Evolutionary conservation across 2,888 invertebrate species (phyloP).

Genomic region (Drosophila phalerata): DNA sequence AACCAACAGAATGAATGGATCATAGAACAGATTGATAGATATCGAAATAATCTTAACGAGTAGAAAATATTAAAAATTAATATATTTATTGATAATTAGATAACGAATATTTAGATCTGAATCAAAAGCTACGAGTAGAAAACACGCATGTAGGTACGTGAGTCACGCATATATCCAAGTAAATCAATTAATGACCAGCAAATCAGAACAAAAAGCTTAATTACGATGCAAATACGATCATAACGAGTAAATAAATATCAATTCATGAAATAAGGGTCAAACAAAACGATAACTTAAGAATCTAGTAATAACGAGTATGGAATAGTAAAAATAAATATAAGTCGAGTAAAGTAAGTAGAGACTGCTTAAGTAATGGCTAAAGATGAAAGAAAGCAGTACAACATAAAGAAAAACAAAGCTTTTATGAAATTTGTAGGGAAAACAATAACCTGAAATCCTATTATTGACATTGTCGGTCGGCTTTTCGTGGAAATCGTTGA

Average conservation of each 20-base stretch:
- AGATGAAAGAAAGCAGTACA: not conserved
- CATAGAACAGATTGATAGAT: not conserved
- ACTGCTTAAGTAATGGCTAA: not conserved
- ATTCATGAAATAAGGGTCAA: too few species aligned
- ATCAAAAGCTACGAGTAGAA: too few species aligned
- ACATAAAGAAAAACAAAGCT: not conserved
- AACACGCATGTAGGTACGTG: too few species aligned
- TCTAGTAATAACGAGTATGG: not conserved
- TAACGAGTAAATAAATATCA: not conserved
- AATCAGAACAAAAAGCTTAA: too few species aligned
- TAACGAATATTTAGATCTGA: too few species aligned
- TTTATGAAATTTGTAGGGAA: slow-evolving; percentile 9
- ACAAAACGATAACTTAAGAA: too few species aligned
- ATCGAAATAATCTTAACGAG: not conserved
- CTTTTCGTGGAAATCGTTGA: slow-evolving; percentile 1
- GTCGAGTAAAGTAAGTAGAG: not conserved
- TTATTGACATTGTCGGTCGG: slow-evolving; percentile 16
- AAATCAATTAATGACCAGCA: too few species aligned
- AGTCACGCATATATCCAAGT: too few species aligned
- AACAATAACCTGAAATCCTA: not conserved
- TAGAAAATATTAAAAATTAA: not conserved
- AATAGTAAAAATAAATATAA: not conserved
- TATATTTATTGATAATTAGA: too few species aligned
- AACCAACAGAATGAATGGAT: not conserved
- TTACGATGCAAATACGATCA: not conserved